Base-by-base conservation (phyloP, 2,797 vertebrate species). In the Tympanoctomys barrerae region DNA sequence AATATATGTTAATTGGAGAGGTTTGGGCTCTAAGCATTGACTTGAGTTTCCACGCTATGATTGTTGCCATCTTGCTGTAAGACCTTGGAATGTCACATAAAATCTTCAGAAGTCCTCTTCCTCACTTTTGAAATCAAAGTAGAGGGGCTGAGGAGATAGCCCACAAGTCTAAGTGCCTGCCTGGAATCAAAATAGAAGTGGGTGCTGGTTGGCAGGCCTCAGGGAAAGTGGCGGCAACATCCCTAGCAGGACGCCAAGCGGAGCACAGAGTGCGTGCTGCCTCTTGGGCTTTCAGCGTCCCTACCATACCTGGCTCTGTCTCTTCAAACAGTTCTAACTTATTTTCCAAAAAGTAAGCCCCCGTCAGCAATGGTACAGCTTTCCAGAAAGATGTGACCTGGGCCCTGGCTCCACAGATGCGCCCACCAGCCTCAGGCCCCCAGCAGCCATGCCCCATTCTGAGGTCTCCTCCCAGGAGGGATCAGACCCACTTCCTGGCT, bases 341-440 rank as follows among this genome's bases (percentile, higher is more conserved):
- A 73, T 96, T 81, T 97, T 89, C 87, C 95, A 75, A 71, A 84
- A 97, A 36, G 52, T 83, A 82, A 91, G 59, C 78, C 81, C 81
- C 62, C 66, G 39, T 86, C 93, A 91, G 78, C 49, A 82, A 87
- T 73, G 81, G 95, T 88, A 95, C 95, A 93, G 96, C 88, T 22
- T 36, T 96, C 61, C 49, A 4, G 8, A 19, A 96, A 97, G 96
- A 96, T 95, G 97, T 87, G 73, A 95, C 89, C 1, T 39, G 62
- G 87, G 77, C 91, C 89, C 88, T 91, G 92, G 88, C 96, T 95
- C 81, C 79, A 28, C 66, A 90, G 90, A 13, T 83, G 73, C 89
- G 94, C 96, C 93, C 80, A 46, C 0, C 42, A 2, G 24, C 12
- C 33, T 1, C 16, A 96, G 87, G 61, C 92, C 88, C 85, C 94